Percentiles rank a stretch among this genome's conserved stretches.
These are phyloP conservation scores for Venustaconcha ellipsiformis DNA, from an alignment of 1,140 invertebrate species.

Conservation along the genomic window DNA sequence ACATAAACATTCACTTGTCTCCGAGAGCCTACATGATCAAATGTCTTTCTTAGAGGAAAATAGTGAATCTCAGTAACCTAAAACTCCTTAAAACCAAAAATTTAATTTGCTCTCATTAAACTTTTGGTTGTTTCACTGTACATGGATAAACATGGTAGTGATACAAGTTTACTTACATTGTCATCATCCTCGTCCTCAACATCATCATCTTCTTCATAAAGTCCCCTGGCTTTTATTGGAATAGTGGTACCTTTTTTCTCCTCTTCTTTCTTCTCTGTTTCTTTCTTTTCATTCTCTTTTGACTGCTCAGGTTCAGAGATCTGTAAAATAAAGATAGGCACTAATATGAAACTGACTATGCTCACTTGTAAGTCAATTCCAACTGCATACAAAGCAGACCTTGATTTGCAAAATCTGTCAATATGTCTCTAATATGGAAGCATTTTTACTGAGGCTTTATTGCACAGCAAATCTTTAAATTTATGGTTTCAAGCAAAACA, in stretches of 20 bases:
- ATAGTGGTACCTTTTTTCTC: conserved; percentile 12
- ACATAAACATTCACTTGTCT: background rate
- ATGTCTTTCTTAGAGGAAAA: background rate
- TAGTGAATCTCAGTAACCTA: background rate
- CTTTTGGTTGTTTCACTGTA: background rate
- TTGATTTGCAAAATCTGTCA: too few relatives aligned
- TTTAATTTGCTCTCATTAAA: background rate
- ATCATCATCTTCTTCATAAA: conserved; percentile 46
- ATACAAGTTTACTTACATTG: conserved; percentile 18
- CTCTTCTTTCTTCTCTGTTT: conserved; percentile 39
- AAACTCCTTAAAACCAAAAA: background rate
- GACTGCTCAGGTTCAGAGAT: conserved; percentile 56
- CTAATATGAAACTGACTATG: background rate
- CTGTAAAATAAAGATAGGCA: conserved; percentile 29
- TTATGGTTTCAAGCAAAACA: too few relatives aligned
- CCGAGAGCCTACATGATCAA: background rate
- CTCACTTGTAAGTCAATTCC: background rate
- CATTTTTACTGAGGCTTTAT: too few relatives aligned
- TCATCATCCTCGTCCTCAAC: conserved; percentile 52
- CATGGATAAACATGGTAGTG: conserved; percentile 2
- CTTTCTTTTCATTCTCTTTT: conserved; percentile 35
- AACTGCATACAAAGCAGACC: too few relatives aligned
- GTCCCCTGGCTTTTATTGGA: conserved; percentile 39
- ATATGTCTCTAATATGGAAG: too few relatives aligned
- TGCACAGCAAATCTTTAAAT: too few relatives aligned